Percentiles rank a stretch among this genome's conserved stretches.
phyloP scores from a whole-genome alignment of 2,888 invertebrate species.

The Sturmia bella region DNA sequence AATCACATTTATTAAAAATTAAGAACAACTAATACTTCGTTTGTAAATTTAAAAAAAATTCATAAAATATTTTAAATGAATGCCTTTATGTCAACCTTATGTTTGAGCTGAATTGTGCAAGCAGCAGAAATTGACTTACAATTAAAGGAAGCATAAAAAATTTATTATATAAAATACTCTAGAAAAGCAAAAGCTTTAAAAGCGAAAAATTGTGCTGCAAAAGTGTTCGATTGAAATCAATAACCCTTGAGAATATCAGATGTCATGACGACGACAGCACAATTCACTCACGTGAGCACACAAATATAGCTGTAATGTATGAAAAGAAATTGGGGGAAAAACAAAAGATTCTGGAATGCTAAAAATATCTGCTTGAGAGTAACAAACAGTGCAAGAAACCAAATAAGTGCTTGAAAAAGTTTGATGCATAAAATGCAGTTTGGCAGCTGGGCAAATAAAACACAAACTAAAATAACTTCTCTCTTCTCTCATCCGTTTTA shows the following conservation, averaged over 20 bases:
- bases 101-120: no score
- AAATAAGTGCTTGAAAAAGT: conserved; percentile 37
- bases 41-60: no score
- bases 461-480: not conserved
- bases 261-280: conserved; percentile 66
- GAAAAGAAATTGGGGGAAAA: not conserved
- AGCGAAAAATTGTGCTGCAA: not conserved
- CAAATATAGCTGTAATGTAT: not conserved
- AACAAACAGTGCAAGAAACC: not conserved
- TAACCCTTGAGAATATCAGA: conserved; percentile 67
- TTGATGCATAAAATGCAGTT: conserved; percentile 60
- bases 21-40: no score
- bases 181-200: no score
- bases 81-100: no score
- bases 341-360: conserved; percentile 26
- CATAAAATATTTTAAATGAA: no score
- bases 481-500: not conserved
- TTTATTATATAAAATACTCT: no score
- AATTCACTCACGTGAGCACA: conserved; percentile 48
- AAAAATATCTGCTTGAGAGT: conserved; percentile 21
- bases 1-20: no score
- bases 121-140: no score
- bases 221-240: conserved; percentile 69
- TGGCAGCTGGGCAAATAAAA: conserved; percentile 40
- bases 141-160: no score